Evolutionary conservation across 2,113 vertebrate species (phyloP).

Genomic region (Phodopus roborovskii): DNA sequence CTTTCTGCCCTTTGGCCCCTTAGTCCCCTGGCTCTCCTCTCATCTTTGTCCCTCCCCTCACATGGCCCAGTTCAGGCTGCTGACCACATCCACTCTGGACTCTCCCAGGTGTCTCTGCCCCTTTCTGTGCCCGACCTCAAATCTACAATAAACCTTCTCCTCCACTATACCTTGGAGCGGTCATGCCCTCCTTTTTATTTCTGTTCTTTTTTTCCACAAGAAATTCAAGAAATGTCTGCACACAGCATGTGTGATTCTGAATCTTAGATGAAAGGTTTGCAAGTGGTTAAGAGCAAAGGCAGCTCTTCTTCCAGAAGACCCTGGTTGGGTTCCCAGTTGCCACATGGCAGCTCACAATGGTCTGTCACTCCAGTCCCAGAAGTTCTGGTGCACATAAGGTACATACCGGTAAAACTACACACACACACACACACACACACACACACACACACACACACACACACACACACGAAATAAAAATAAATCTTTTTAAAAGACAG

Average conservation of each 20-base stretch:
- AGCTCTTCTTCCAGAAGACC: background rate
- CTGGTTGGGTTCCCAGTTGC: background rate
- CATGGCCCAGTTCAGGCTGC: background rate
- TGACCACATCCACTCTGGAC: background rate
- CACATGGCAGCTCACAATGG: background rate
- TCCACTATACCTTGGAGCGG: background rate
- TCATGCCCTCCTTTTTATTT: background rate
- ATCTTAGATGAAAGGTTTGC: background rate
- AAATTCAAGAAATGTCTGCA: background rate
- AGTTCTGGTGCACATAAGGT: background rate
- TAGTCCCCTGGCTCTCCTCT: background rate
- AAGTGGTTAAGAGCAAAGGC: no score
- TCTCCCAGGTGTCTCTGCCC: background rate
- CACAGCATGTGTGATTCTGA: background rate
- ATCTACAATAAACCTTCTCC: background rate
- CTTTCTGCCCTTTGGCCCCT: background rate
- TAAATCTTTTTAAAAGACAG: background rate
- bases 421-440: no score
- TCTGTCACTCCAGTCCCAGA: background rate
- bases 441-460: no score
- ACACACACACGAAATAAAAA: background rate
- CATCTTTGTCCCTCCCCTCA: background rate
- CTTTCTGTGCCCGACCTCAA: background rate
- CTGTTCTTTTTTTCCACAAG: background rate
- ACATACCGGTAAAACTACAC: no score